phyloP scores from a whole-genome alignment of 2,888 invertebrate genomes.

The Allophyes oxyacanthae region DNA sequence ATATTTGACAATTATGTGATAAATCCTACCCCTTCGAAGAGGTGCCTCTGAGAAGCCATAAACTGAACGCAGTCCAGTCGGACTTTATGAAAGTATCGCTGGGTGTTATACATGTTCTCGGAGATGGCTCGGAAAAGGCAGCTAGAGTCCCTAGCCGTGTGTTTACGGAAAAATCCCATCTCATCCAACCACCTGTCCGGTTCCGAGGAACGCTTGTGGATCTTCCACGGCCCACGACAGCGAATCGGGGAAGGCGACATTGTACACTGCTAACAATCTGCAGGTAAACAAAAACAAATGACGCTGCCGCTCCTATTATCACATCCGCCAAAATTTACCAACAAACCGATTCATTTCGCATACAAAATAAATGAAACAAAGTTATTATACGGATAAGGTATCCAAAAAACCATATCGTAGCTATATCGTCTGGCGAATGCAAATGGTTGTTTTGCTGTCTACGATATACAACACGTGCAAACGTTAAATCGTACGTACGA shows the following conservation, averaged over 20 bases:
- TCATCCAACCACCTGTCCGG: constrained; percentile 94
- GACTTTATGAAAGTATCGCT: constrained; percentile 93
- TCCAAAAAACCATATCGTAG: constrained; percentile 83
- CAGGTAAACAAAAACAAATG: constrained; percentile 88
- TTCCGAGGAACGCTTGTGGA: constrained; percentile 84
- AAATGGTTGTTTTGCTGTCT: constrained; percentile 87
- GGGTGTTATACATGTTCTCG: constrained; percentile 93
- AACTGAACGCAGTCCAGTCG: constrained; percentile 93
- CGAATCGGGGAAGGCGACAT: constrained; percentile 86
- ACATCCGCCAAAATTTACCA: constrained; percentile 43
- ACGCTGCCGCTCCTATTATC: constrained; percentile 66
- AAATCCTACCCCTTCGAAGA: constrained; percentile 90
- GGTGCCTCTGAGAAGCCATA: constrained; percentile 90
- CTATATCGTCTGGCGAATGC: constrained; percentile 80
- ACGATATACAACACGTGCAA: constrained; percentile 85
- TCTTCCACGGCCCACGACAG: constrained; percentile 85
- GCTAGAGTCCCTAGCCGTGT: constrained; percentile 96
- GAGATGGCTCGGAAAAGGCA: constrained; percentile 96
- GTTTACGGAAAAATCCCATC: constrained; percentile 95
- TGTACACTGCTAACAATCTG: constrained; percentile 81
- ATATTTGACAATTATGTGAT: constrained; percentile 50
- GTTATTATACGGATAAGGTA: constrained; percentile 25
- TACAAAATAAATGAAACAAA: constrained; percentile 33
- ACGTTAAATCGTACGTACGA: constrained; percentile 65
- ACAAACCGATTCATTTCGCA: constrained; percentile 37